Evolutionary conservation across 2,888 invertebrate genomes (phyloP), one percentile per base, ranked within the genome.

Genomic region (Chloroclysta siterata): DNA sequence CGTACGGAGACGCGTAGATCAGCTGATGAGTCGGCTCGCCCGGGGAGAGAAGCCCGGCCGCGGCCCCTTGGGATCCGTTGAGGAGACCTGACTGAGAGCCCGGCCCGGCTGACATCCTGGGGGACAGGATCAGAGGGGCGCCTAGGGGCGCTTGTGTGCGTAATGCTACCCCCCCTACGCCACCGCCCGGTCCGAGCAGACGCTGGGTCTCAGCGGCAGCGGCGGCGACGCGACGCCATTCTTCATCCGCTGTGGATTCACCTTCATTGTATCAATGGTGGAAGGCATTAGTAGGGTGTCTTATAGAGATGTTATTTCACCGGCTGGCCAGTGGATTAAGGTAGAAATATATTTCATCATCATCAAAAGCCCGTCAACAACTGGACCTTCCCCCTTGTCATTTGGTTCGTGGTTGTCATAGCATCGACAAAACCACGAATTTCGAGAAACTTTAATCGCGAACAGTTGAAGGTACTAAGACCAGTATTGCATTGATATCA

Each of bases 91-190:
- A 96, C 53, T 96, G 96, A 47, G 96, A 96, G 66, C 97, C 95
- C 59, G 96, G 97, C 64, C 96, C 96, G 68, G 96, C 96, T 13
- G 97, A 97, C 95, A 98, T 96, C 76, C 98, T 95, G 64, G 98
- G 97, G 48, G 98, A 98, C 69, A 99, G 94, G 78, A 99, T 98
- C 82, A 99, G 94, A 2, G 98, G 99, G 0, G 98, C 98, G 33
- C 99, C 98, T 66, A 98, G 87, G 0, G 98, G 98, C 10, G 97
- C 96, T 55, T 94, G 95, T 2, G 95, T 94, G 70, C 94, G 94
- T 66, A 95, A 89, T 42, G 95, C 84, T 72, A 75, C 93, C 73
- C 82, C 94, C 62, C 88, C 84, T 72, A 74, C 93, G 72, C 82
- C 94, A 61, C 88, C 93, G 0, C 83, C 84, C 10, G 93, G 95